Percentiles rank a stretch among this genome's conserved stretches.
Conservation (phyloP, 2,797 vertebrate genomes). For the Pseudotriccus pelzelni region DNA sequence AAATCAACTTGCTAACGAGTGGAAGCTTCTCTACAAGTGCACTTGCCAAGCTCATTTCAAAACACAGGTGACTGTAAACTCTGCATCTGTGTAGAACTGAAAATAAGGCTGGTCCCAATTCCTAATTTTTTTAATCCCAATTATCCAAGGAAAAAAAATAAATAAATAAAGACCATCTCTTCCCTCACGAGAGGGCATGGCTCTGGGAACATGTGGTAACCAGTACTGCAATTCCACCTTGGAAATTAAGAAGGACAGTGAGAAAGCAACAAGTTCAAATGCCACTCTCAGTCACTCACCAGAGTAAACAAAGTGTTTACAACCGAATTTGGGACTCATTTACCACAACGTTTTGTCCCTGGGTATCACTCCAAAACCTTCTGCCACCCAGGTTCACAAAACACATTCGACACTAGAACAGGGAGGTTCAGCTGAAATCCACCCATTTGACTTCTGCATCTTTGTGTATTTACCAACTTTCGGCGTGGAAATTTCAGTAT, state of each 20-base stretch:
- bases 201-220: neutral
- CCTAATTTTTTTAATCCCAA: neutral
- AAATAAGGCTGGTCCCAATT: neutral
- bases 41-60: neutral
- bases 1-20: neutral
- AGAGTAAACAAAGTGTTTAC: neutral
- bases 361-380: neutral
- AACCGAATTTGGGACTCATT: neutral
- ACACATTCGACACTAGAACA: fast-evolving
- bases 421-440: neutral
- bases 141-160: neutral
- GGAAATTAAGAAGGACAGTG: neutral
- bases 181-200: fast-evolving
- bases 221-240: neutral
- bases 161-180: neutral
- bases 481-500: fast-evolving
- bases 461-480: neutral
- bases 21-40: neutral
- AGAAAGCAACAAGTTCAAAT: neutral
- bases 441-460: neutral
- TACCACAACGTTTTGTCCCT: neutral
- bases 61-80: neutral
- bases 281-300: neutral
- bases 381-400: neutral
- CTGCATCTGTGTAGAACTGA: neutral